These are phyloP conservation scores for Mycalesis mineus DNA, from an alignment of 2,888 invertebrate genomes.

Conservation along the genomic window DNA sequence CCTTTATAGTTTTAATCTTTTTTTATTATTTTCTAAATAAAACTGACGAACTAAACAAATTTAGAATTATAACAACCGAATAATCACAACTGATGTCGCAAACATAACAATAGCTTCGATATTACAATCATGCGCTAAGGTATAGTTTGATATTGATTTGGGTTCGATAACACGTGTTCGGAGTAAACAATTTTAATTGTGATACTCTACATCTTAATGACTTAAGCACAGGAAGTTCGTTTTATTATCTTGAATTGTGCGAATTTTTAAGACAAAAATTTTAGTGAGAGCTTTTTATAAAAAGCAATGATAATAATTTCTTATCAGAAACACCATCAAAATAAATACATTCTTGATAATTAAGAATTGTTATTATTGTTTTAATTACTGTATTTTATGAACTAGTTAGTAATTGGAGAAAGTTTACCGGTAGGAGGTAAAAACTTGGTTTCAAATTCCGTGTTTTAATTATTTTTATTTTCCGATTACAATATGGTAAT, in stretches of 20 bases:
- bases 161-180: too few species aligned
- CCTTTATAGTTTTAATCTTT: too few species aligned
- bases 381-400: conserved; percentile 12
- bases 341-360: not conserved
- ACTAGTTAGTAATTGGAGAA: conserved; percentile 13
- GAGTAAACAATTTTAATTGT: too few species aligned
- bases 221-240: too few species aligned
- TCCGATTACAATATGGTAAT: conserved; percentile 16
- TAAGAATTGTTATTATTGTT: not conserved
- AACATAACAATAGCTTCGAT: too few species aligned
- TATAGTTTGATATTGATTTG: too few species aligned
- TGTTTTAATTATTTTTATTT: conserved; percentile 4
- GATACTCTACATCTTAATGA: too few species aligned
- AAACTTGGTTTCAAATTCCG: conserved; percentile 5
- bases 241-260: not conserved
- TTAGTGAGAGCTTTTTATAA: not conserved
- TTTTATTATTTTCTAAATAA: too few species aligned
- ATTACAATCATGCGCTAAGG: too few species aligned
- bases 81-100: too few species aligned
- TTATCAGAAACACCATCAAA: not conserved
- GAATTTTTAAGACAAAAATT: not conserved
- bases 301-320: not conserved
- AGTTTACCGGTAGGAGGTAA: conserved; percentile 6
- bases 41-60: too few species aligned
- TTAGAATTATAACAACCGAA: too few species aligned